Base-by-base conservation (phyloP, 2,113 vertebrate species). In the Ifrita kowaldi region DNA sequence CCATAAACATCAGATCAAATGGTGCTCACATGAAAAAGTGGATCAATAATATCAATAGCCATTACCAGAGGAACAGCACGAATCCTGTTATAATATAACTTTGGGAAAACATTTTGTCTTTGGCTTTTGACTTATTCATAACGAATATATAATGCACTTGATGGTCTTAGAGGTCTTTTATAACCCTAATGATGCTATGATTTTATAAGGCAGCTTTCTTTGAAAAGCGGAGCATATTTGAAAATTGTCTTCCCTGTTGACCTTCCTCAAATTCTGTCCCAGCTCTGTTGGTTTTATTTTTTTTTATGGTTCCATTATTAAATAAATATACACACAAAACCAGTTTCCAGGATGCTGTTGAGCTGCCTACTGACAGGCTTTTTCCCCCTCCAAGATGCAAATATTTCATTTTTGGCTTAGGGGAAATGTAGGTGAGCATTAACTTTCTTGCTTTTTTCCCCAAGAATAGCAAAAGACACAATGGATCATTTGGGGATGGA, bases 31-130 rank as follows among this genome's bases (percentile, higher is more conserved):
- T 85, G 53, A 73, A 70, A 76, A 77, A 55, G 50, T 16, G 42
- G 82, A 41, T 96, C 95, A 65, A 94, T 96, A 96, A 63, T 13
- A 60, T 96, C 91, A 63, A 93, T 96, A 89, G 19, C 59, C 67
- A 91, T 94, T 91, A 74, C 21, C 20, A n/a, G 63, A 69, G 62
- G 42, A 62, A 39, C 47, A 65, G 27, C 47, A 20, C 0, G 0
- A 32, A 17, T 32, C 41, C 33, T 55, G 26, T 44, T 42, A 24
- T 20, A 32, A 13, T 1, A 77, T 67, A 73, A 23, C 87, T 77
- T 28, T 11, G 67, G 81, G 37, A 65, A 79, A 83, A 44, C 6
- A 10, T 67, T 59, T 50, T 75, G 21, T 19, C 57, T 47, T 74
- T 44, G 47, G 13, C 32, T 92, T 47, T 74, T 47, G 47, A 11